Evolutionary conservation across 2,797 vertebrate species (phyloP).

Genomic region (Gadopsis bispinosus): DNA sequence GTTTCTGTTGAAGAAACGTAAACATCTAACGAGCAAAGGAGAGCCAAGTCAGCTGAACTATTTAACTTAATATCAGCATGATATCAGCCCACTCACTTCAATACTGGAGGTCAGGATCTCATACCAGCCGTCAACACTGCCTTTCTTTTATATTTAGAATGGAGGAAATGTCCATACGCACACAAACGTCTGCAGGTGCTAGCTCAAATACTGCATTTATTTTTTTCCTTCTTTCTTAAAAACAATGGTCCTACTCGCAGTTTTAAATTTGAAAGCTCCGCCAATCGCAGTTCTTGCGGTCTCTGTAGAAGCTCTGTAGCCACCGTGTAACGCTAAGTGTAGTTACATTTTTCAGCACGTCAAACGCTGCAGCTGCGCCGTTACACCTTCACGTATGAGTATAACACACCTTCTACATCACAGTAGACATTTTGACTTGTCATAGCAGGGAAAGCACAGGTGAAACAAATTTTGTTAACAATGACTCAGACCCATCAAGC

Average conservation of each 20-base stretch:
- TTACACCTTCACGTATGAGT: neutral
- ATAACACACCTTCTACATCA: neutral
- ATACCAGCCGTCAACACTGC: neutral
- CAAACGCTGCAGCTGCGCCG: neutral
- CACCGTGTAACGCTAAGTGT: neutral
- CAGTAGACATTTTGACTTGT: neutral
- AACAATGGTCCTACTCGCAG: neutral
- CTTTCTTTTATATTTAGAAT: neutral
- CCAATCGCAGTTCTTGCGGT: neutral
- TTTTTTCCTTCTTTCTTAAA: neutral
- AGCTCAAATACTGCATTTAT: neutral
- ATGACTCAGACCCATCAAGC: neutral
- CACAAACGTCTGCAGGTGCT: neutral
- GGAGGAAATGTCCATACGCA: neutral
- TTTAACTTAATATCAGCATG: neutral
- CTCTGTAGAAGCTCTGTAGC: neutral
- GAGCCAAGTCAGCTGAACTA: neutral
- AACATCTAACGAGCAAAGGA: conserved; percentile 15
- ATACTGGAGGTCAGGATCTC: neutral
- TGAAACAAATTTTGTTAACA: neutral
- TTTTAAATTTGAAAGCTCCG: no score
- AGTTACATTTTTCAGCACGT: neutral
- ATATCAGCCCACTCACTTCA: neutral
- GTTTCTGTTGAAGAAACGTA: conserved; percentile 18
- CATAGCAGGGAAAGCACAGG: neutral